Base-by-base conservation (phyloP, 2,797 vertebrate genomes). In the Alouatta caraya region DNA sequence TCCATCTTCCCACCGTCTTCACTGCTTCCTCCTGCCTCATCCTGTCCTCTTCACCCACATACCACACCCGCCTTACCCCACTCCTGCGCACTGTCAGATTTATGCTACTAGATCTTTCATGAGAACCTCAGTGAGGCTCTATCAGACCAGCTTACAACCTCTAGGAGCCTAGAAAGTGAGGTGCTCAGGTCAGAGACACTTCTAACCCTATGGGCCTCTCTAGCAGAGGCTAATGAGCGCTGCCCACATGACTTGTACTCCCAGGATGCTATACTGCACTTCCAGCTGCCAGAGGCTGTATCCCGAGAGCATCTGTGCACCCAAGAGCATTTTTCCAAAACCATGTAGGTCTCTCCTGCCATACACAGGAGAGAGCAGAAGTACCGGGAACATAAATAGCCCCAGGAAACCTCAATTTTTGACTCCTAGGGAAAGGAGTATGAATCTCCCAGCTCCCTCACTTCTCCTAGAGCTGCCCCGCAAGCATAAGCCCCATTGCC, bases 191-290 rank as follows among this genome's bases (percentile, higher is more conserved):
- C 67, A 39, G 52, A 44, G 83, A 55, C 3, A 15, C 33, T 81
- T 55, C 44, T 22, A 19, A 17, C 17, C 6, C 37, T 6, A 0
- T 19, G 42, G 48, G 33, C 55, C 39, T 67, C 30, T n/a, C 44
- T 6, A n/a, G 50, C 1, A 10, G 88, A 39, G 2, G 19, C 44
- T 26, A 30, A 33, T 3, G 17, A 94, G 67, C 24, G 44, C 42
- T 6, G 0, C 3, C 4, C 26, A 24, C n/a, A 10, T 2, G 42
- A 5, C 59, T 30, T 5, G 1, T 5, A 12, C 30, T 24, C 11
- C 22, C 1, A 0, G 0, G 55, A 10, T 9, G 55, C 15, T 78
- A 50, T 2, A 19, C 24, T 52, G 9, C 6, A 5, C 13, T 26
- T 70, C 7, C 55, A 8, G 0, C 13, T 33, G 57, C 64, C 78